These are phyloP conservation scores for Echinarachnius parma DNA, from an alignment of 53 echinoderm and acorn worm genomes.

Conservation along the genomic window DNA sequence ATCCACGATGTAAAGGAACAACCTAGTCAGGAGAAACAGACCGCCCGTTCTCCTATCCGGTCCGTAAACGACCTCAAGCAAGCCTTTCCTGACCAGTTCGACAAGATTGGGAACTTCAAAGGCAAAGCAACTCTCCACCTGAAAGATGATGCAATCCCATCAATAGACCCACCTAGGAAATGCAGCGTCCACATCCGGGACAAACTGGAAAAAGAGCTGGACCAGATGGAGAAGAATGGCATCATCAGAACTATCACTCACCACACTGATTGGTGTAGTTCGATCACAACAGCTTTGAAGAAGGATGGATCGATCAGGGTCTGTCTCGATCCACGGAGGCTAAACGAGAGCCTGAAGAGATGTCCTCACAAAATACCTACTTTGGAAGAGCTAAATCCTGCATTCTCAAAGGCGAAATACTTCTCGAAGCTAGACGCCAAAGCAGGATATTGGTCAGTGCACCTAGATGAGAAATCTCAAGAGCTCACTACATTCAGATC, in stretches of 20 bases:
- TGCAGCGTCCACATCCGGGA: slow-evolving; percentile 49
- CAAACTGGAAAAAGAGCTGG: slow-evolving; percentile 46
- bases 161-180: slow-evolving; percentile 33
- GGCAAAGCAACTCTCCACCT: slow-evolving; percentile 40
- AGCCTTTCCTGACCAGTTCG: slow-evolving; percentile 60
- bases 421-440: too few species aligned
- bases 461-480: too few species aligned
- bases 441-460: too few species aligned
- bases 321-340: slow-evolving; percentile 43
- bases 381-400: too few species aligned
- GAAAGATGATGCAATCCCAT: slow-evolving; percentile 48
- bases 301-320: slow-evolving; percentile 43
- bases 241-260: slow-evolving; percentile 45
- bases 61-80: too few species aligned
- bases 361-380: too few species aligned
- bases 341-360: slow-evolving; percentile 33
- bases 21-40: background rate
- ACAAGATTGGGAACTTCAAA: slow-evolving; percentile 57
- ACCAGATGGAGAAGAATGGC: slow-evolving; percentile 38
- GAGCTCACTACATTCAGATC: too few species aligned
- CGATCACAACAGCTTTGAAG: slow-evolving; percentile 41
- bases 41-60: too few species aligned
- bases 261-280: slow-evolving; percentile 66
- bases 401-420: too few species aligned
- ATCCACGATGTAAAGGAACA: slow-evolving; percentile 3